Evolutionary conservation across 2,113 vertebrate genomes (phyloP).

Genomic region (Odobenus rosmarus): DNA sequence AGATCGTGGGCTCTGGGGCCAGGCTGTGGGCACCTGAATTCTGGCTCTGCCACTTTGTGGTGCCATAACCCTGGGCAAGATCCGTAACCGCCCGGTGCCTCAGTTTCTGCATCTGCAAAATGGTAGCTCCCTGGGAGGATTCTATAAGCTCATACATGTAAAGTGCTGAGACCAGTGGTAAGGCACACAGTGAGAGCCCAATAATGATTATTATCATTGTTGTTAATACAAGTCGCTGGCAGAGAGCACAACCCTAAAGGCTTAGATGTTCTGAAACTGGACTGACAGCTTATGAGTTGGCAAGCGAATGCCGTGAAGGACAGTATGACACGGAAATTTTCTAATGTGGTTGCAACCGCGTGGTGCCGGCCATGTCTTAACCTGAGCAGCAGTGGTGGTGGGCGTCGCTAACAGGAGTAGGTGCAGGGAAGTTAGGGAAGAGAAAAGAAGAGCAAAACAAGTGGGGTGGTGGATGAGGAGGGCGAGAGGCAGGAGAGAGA

Average conservation of each 20-base stretch:
- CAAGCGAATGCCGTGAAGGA: rapidly evolving
- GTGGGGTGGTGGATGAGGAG: neutral
- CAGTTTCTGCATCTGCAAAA: neutral
- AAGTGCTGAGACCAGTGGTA: neutral
- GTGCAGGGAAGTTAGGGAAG: neutral
- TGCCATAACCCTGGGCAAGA: neutral
- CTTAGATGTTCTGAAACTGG: neutral
- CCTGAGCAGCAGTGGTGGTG: neutral
- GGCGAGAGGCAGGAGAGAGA: neutral
- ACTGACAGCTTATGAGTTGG: neutral
- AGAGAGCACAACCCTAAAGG: neutral
- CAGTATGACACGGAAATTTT: rapidly evolving
- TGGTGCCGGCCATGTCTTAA: neutral
- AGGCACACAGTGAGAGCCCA: neutral
- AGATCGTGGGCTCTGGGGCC: neutral
- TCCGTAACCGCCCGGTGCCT: neutral
- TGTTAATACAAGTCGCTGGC: neutral
- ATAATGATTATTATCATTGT: rapidly evolving
- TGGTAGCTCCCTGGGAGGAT: neutral
- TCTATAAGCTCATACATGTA: rapidly evolving
- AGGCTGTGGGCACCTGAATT: neutral
- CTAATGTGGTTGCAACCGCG: neutral
- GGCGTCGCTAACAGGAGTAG: neutral
- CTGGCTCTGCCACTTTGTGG: neutral
- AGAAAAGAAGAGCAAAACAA: neutral